phyloP scores from a whole-genome alignment of 1,140 invertebrate species.

The Lepidurus couesii region DNA sequence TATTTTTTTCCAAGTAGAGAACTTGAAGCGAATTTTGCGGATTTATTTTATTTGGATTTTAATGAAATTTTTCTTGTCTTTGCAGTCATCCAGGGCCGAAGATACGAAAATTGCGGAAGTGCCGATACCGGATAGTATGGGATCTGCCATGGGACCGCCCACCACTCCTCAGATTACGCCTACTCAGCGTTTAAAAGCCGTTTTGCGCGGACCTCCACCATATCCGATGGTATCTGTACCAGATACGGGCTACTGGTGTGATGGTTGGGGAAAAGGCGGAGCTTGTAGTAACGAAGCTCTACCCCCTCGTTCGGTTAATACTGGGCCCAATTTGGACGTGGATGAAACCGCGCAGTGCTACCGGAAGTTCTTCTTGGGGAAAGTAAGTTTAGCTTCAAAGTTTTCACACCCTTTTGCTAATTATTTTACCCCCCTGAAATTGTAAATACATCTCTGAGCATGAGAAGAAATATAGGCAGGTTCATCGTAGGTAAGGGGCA shows the following conservation, averaged over 20 bases:
- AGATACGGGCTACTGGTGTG: slow-evolving; percentile 83
- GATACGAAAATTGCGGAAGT: slow-evolving; percentile 19
- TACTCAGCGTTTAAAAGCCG: slow-evolving; percentile 57
- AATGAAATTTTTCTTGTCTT: not conserved
- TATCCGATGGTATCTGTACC: slow-evolving; percentile 77
- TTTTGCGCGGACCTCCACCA: slow-evolving; percentile 55
- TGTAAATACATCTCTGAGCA: too few species aligned
- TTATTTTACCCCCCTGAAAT: too few species aligned
- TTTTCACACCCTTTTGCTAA: not conserved
- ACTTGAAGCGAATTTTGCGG: not conserved
- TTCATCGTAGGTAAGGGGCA: too few species aligned
- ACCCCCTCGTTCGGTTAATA: slow-evolving; percentile 43
- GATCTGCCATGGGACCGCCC: slow-evolving; percentile 11
- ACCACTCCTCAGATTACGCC: slow-evolving; percentile 13
- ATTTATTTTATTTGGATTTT: slow-evolving; percentile 9
- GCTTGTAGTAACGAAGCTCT: slow-evolving; percentile 50
- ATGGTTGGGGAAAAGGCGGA: slow-evolving; percentile 59
- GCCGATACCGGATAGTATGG: slow-evolving; percentile 5
- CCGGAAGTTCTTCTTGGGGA: slow-evolving; percentile 79
- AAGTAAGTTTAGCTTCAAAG: slow-evolving; percentile 56
- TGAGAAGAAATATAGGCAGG: too few species aligned
- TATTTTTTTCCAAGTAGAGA: too few species aligned
- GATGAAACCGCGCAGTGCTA: slow-evolving; percentile 92
- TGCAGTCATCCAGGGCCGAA: not conserved
- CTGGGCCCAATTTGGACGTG: slow-evolving; percentile 69